Conservation (phyloP, 37 sponge, comb jelly and placozoan genomes). For the Agelas oroides region DNA sequence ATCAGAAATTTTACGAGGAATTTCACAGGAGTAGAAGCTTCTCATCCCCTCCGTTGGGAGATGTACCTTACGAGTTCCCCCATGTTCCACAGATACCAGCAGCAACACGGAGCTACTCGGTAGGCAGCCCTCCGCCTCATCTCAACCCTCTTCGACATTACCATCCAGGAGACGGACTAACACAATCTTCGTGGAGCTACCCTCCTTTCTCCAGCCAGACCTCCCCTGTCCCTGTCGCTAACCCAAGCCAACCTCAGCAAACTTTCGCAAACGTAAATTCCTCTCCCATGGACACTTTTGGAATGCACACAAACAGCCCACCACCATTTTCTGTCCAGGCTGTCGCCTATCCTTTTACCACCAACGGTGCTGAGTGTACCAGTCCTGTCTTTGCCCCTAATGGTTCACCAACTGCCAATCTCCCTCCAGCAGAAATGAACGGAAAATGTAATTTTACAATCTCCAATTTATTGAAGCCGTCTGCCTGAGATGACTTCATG, state of each 20-base stretch:
- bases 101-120: conserved; percentile 14
- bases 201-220: conserved; percentile 58
- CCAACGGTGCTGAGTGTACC: conserved; percentile 14
- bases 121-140: conserved; percentile 40
- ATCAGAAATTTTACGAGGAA: conserved; percentile 26
- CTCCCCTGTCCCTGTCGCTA: conserved; percentile 40
- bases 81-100: conserved; percentile 42
- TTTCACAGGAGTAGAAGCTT: conserved; percentile 41
- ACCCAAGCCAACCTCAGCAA: background rate
- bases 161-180: conserved; percentile 58
- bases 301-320: conserved; percentile 15
- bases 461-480: conserved; percentile 63
- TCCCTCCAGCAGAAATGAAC: conserved; percentile 29
- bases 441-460: conserved; percentile 73
- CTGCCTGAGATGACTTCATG: background rate
- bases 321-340: background rate
- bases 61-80: conserved; percentile 65
- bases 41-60: conserved; percentile 65
- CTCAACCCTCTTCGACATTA: conserved; percentile 56
- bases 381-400: conserved; percentile 35
- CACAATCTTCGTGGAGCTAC: conserved; percentile 73
- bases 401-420: background rate
- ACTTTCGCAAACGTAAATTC: conserved; percentile 13
- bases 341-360: background rate
- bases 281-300: conserved; percentile 27